Evolutionary conservation across 2,888 invertebrate genomes (phyloP).

Genomic region (Trissoscelio sp.): DNA sequence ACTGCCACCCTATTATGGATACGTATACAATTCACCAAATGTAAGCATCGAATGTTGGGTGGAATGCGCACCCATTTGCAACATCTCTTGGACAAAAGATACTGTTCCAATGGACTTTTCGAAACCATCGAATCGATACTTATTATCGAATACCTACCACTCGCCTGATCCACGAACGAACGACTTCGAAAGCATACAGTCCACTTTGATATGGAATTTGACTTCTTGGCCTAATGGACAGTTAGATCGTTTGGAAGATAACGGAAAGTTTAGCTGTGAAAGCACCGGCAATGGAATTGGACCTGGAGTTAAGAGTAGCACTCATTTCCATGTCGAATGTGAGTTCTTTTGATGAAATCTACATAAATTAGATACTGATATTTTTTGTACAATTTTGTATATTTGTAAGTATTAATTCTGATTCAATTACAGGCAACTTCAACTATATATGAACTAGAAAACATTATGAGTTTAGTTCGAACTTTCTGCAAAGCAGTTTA

Average conservation of each 20-base stretch:
- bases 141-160: conserved; percentile 87
- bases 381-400: neutral
- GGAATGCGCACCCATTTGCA: conserved; percentile 94
- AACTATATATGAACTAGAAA: no score
- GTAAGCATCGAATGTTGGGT: conserved; percentile 92
- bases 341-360: no score
- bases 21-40: conserved; percentile 88
- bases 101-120: conserved; percentile 87
- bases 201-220: conserved; percentile 95
- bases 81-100: conserved; percentile 93
- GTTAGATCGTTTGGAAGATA: conserved; percentile 90
- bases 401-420: no score
- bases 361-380: no score
- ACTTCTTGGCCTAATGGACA: conserved; percentile 91
- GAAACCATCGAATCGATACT: conserved; percentile 86
- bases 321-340: conserved; percentile 96
- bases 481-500: no score
- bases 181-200: conserved; percentile 94
- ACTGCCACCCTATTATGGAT: conserved; percentile 92
- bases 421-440: no score
- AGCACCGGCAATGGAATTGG: conserved; percentile 92
- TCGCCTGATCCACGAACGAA: conserved; percentile 91
- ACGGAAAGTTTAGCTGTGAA: conserved; percentile 91
- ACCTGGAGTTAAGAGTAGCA: conserved; percentile 91
- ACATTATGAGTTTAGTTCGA: no score